A percentile compares a stretch with the other conserved stretches of the same genome.
Conservation (phyloP, 2,797 vertebrate genomes). For the Tympanoctomys barrerae region DNA sequence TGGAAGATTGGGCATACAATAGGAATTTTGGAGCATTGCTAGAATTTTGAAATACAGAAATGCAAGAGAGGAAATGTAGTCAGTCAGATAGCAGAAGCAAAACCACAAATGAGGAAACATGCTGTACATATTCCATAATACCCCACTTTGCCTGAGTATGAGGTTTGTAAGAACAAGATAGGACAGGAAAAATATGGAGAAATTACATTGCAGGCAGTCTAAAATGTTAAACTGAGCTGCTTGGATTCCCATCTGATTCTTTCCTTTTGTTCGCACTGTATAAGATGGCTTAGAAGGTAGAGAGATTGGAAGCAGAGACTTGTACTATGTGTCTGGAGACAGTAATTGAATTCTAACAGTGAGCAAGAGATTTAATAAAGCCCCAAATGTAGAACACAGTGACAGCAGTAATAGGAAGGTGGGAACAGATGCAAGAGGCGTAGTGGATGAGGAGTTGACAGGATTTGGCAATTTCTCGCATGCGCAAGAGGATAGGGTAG, state of each 20-base stretch:
- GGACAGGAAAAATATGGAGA: constrained; percentile 13
- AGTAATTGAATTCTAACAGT: constrained; percentile 60
- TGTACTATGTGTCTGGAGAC: background rate
- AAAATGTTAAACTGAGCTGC: background rate
- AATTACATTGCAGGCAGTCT: background rate
- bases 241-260: constrained; percentile 4
- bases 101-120: background rate
- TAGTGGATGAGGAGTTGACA: constrained; percentile 18
- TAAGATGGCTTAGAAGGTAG: background rate
- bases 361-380: constrained; percentile 57
- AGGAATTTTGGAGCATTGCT: background rate
- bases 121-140: background rate
- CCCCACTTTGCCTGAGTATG: background rate
- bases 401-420: constrained; percentile 49
- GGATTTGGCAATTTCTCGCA: background rate
- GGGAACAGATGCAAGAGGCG: constrained; percentile 33
- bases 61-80: background rate
- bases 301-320: background rate
- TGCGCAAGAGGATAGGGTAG: background rate
- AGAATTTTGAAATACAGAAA: constrained; percentile 29
- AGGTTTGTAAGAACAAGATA: background rate
- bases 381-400: background rate
- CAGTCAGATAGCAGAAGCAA: background rate
- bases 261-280: background rate
- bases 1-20: background rate